Evolutionary conservation across 2,113 vertebrate genomes (phyloP), one percentile per base, ranked within the genome.

Genomic region (Stegostoma tigrinum): DNA sequence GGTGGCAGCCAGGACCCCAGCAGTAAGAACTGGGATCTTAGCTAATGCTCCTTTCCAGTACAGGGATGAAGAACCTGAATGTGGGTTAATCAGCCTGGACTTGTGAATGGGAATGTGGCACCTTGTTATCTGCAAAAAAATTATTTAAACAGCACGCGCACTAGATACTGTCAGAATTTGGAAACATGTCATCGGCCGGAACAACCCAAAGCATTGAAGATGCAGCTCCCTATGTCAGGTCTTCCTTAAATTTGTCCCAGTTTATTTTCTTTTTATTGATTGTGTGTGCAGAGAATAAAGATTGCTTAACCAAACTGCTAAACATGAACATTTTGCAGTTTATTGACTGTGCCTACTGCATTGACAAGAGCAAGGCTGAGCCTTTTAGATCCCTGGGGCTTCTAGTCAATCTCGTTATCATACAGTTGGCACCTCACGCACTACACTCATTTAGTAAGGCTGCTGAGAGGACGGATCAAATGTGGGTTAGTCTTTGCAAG

Each of bases 191-290:
- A 93, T 93, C 66, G 38, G 38, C 61, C 67, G 27, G 34, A 66
- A 19, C 21, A n/a, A 21, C 34, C 19, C 89, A 23, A 4, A 83
- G 4, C 19, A 42, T 83, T 38, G 89, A 93, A 30, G 34, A 64
- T 93, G 8, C 19, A 38, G 17, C 67, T 93, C 21, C 89, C 7
- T 21, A 23, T 24, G 34, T 38, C 38, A n/a, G 89, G 34, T 42
- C 61, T 23, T 8, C 89, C 89, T 93, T 66, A 38, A 93, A 67
- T 93, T 93, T 61, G 61, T 66, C 19, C 89, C 38, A 61, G 61
- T 93, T 93, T 93, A 38, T 66, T 93, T 93, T 66, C 89, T 93
- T 34, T 93, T 38, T 93, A 93, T 93, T 67, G 89, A 93, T 93
- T 61, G 34, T 93, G 34, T 38, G 61, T 3, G 5, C 89, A 38